These are phyloP conservation scores for Mallateleia sp. DNA, from an alignment of 2,888 invertebrate species.

Conservation along the genomic window DNA sequence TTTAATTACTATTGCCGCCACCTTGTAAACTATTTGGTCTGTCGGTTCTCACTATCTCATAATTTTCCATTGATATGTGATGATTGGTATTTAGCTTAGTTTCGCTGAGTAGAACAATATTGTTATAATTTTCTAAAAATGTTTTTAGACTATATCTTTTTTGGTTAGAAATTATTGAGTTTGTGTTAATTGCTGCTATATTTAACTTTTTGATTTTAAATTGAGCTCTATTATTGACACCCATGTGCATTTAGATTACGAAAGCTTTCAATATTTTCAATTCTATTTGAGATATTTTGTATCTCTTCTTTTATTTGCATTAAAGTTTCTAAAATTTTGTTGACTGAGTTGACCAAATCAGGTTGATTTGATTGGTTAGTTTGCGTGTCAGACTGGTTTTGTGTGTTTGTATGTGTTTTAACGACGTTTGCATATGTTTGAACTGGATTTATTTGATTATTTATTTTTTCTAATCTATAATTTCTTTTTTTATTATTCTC, in stretches of 20 bases:
- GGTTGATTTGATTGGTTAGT: no score
- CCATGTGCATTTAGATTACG: neutral
- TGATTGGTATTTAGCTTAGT: conserved; percentile 53
- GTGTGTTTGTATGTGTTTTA: no score
- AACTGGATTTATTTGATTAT: neutral
- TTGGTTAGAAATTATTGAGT: conserved; percentile 48
- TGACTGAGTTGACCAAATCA: no score
- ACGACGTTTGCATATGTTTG: no score
- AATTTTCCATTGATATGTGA: conserved; percentile 30
- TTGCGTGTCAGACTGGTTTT: no score
- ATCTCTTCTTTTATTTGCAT: no score
- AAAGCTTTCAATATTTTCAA: no score
- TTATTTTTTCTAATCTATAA: neutral
- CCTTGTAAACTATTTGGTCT: conserved; percentile 48
- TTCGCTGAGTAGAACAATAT: conserved; percentile 54
- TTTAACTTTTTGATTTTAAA: neutral
- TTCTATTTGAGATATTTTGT: no score
- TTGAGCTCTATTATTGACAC: neutral
- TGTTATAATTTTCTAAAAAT: conserved; percentile 36
- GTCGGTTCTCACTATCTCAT: conserved; percentile 54
- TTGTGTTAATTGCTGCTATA: conserved; percentile 51
- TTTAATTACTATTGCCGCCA: no score
- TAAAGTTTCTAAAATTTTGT: no score
- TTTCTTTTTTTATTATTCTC: neutral
- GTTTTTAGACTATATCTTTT: conserved; percentile 26